Conservation (phyloP, 1,140 invertebrate species). For the Procambarus virginalis region DNA sequence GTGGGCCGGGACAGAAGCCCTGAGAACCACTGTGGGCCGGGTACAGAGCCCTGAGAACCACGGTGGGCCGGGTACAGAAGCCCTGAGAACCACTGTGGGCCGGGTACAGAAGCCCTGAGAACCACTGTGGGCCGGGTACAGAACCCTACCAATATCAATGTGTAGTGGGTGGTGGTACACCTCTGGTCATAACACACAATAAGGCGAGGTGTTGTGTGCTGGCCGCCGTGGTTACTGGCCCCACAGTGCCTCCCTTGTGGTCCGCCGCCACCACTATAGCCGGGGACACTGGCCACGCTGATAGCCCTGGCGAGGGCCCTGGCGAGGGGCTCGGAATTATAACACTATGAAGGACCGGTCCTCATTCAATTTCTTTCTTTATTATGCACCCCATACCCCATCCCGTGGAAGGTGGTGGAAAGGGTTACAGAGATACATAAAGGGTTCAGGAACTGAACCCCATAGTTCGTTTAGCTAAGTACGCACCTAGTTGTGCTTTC, state of each 20-base stretch:
- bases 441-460: too few species aligned
- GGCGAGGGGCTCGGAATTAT: too few species aligned
- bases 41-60: not conserved
- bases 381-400: too few species aligned
- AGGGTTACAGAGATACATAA: too few species aligned
- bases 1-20: constrained; percentile 11
- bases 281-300: not conserved
- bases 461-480: too few species aligned
- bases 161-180: not conserved
- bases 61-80: too few species aligned
- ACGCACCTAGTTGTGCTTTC: too few species aligned
- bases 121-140: too few species aligned
- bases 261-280: not conserved
- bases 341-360: too few species aligned
- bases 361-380: too few species aligned
- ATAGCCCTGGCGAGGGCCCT: not conserved
- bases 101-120: not conserved
- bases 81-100: not conserved
- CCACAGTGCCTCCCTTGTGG: not conserved
- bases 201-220: not conserved
- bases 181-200: not conserved
- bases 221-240: not conserved
- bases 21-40: not conserved
- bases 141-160: not conserved
- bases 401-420: too few species aligned